These are phyloP conservation scores for Xestia xanthographa DNA, from an alignment of 2,888 invertebrate species.

Conservation along the genomic window DNA sequence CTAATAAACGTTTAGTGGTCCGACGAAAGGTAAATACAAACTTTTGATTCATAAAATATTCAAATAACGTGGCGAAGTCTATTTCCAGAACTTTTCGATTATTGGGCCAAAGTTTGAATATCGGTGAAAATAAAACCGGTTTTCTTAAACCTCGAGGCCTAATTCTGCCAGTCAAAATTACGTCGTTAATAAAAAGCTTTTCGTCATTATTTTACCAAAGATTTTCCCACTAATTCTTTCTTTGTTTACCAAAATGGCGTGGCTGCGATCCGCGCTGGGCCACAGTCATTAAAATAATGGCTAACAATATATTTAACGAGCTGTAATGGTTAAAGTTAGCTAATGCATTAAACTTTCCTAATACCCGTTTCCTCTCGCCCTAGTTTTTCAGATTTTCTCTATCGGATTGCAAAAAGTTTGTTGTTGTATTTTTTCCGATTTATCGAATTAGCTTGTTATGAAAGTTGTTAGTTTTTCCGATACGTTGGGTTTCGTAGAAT, in stretches of 20 bases:
- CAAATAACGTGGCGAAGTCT: not conserved
- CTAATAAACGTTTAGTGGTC: conserved; percentile 2
- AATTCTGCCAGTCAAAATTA: conserved; percentile 41
- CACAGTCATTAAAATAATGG: conserved; percentile 57
- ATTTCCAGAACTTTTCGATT: conserved; percentile 13
- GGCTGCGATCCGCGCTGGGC: conserved; percentile 25
- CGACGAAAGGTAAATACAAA: conserved; percentile 7
- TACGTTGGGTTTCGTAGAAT: conserved; percentile 8
- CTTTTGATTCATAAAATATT: conserved; percentile 14
- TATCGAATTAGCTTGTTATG: conserved; percentile 22
- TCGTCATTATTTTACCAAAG: conserved; percentile 30
- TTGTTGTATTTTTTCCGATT: conserved; percentile 52
- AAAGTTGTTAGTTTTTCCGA: conserved; percentile 17
- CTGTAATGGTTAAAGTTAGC: conserved; percentile 74
- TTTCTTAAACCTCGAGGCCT: conserved; percentile 17
- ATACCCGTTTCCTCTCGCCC: conserved; percentile 70
- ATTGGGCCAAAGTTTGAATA: conserved; percentile 5
- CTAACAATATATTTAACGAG: conserved; percentile 76
- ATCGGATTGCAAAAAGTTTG: conserved; percentile 56
- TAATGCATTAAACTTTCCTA: conserved; percentile 73
- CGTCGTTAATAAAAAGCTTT: conserved; percentile 25
- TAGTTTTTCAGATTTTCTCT: conserved; percentile 63
- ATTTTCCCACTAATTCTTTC: conserved; percentile 44
- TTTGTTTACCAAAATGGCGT: conserved; percentile 45
- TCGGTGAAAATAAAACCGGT: conserved; percentile 17